phyloP scores from a whole-genome alignment of 2,888 invertebrate genomes.

The Slavum lentiscoides region DNA sequence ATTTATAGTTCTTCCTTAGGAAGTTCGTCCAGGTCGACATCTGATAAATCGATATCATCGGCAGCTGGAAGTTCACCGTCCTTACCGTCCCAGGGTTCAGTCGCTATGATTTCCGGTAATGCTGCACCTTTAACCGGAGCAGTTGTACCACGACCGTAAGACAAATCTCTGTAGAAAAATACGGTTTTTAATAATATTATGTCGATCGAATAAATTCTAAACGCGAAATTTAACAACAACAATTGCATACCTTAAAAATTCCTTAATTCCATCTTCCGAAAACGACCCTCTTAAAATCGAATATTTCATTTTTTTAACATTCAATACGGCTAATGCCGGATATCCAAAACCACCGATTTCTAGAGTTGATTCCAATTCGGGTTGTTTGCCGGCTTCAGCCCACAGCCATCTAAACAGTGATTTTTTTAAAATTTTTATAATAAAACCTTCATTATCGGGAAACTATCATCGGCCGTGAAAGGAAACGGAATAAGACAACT shows the following conservation, averaged over 20 bases:
- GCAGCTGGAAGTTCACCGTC: conserved; percentile 84
- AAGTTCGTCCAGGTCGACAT: conserved; percentile 76
- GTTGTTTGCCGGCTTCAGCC: conserved; percentile 89
- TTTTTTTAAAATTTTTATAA: conserved; percentile 33
- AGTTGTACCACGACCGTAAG: conserved; percentile 90
- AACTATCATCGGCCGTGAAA: not conserved
- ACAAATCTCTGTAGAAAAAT: conserved; percentile 71
- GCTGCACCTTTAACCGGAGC: conserved; percentile 81
- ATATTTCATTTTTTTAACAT: conserved; percentile 95
- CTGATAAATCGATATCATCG: conserved; percentile 90
- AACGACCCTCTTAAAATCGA: conserved; percentile 91
- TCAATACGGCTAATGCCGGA: conserved; percentile 96
- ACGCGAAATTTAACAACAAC: not conserved
- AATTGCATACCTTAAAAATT: conserved; percentile 74
- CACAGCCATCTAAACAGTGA: conserved; percentile 77
- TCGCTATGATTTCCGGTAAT: conserved; percentile 71
- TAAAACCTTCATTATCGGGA: not conserved
- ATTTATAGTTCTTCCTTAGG: conserved; percentile 50
- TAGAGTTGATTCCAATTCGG: conserved; percentile 80
- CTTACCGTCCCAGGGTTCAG: conserved; percentile 91
- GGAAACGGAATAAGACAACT: not conserved
- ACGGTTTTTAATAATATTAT: not conserved
- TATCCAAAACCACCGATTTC: conserved; percentile 98
- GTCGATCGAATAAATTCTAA: not conserved
- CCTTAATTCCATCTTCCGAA: conserved; percentile 90